Evolutionary conservation across 2,797 vertebrate genomes (phyloP).

Genomic region (Otolemur crassicaudatus): DNA sequence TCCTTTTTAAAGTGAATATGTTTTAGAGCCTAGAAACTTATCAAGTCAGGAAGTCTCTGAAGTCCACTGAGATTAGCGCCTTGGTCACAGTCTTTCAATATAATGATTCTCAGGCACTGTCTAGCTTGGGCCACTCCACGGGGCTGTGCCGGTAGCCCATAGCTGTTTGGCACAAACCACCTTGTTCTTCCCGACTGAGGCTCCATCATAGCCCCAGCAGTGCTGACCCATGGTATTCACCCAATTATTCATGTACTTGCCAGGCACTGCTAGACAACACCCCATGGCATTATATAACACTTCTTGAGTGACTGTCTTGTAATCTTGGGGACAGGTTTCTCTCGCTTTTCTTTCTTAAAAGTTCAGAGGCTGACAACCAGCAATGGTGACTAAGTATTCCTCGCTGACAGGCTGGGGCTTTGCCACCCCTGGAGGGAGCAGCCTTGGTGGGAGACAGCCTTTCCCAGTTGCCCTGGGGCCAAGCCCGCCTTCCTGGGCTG

Average conservation of each 20-base stretch:
- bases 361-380: conserved; percentile 32
- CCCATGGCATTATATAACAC: neutral
- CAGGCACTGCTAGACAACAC: neutral
- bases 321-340: conserved; percentile 38
- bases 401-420: neutral
- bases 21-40: neutral
- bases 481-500: neutral
- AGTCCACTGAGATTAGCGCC: neutral
- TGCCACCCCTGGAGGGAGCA: neutral
- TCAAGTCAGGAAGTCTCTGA: neutral
- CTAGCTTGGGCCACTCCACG: neutral
- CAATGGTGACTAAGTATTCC: neutral
- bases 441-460: neutral
- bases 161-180: rapidly evolving
- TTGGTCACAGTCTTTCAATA: neutral
- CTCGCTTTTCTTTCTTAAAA: neutral
- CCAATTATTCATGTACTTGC: neutral
- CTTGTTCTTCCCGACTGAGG: neutral
- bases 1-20: neutral
- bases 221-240: neutral
- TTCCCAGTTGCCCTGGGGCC: neutral
- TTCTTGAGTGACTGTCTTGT: neutral
- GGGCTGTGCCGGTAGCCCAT: neutral
- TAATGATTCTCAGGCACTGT: neutral
- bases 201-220: neutral